Evolutionary conservation across 1,140 invertebrate species (phyloP).

Genomic region (Plectrocnemia conspersa): DNA sequence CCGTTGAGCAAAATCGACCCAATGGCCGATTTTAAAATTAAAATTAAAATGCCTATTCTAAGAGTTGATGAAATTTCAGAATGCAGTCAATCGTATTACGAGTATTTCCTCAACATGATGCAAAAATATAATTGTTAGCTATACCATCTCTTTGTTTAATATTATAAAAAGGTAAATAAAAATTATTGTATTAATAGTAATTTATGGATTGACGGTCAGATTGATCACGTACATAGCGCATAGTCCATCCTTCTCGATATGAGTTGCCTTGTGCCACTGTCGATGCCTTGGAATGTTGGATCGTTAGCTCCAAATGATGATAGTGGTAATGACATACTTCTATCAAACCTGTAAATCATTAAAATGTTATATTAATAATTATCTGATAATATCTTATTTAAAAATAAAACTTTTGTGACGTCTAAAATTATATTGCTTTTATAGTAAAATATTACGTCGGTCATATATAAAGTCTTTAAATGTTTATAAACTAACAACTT

Average conservation of each 20-base stretch:
- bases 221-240: constrained; percentile 66
- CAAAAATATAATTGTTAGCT: constrained; percentile 33
- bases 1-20: constrained; percentile 29
- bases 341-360: constrained; percentile 52
- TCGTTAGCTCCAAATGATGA: constrained; percentile 47
- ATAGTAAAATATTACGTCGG: no score
- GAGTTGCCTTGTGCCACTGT: constrained; percentile 39
- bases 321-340: constrained; percentile 63
- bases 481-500: no score
- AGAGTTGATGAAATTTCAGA: constrained; percentile 28
- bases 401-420: no score
- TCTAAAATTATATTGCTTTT: no score
- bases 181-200: constrained; percentile 14
- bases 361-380: no score
- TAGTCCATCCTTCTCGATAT: constrained; percentile 59
- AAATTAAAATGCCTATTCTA: constrained; percentile 35
- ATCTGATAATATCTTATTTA: no score
- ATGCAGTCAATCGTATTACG: constrained; percentile 32
- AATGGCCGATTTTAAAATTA: constrained; percentile 17
- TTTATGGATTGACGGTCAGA: not conserved
- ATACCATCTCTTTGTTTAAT: constrained; percentile 19
- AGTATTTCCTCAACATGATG: constrained; percentile 32
- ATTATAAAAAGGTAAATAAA: constrained; percentile 31
- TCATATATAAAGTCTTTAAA: no score
- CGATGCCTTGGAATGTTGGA: constrained; percentile 50